A percentile compares a stretch with the other conserved stretches of the same genome.
Evolutionary conservation across 2,888 invertebrate genomes (phyloP).

Genomic region (Drosophila putrida): DNA sequence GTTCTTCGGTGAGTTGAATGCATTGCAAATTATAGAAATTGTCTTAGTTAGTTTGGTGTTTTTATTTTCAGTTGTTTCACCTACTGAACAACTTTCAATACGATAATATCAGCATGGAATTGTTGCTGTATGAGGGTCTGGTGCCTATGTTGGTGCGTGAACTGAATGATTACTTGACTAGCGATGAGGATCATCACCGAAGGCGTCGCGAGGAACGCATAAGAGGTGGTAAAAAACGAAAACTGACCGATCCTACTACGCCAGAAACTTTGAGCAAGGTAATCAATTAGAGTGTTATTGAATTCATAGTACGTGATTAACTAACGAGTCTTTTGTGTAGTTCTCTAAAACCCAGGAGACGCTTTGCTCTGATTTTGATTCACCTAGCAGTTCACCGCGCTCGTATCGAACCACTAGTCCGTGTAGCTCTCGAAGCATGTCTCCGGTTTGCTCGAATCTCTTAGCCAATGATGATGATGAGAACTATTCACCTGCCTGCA

Average conservation of each 20-base stretch:
- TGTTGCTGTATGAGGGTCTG: conserved; percentile 87
- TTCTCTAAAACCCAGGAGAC: conserved; percentile 79
- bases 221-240: conserved; percentile 80
- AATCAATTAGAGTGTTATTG: not conserved
- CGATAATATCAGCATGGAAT: conserved; percentile 86
- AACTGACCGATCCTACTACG: conserved; percentile 67
- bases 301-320: not conserved
- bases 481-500: conserved; percentile 85
- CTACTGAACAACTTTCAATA: conserved; percentile 86
- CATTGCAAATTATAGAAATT: not conserved
- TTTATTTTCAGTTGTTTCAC: conserved; percentile 73
- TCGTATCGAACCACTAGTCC: conserved; percentile 83
- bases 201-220: conserved; percentile 82
- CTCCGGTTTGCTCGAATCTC: conserved; percentile 77
- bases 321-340: conserved; percentile 29
- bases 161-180: conserved; percentile 83
- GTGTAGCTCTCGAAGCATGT: conserved; percentile 84
- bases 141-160: conserved; percentile 86
- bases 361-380: conserved; percentile 77
- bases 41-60: not conserved
- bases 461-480: conserved; percentile 75
- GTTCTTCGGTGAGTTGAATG: conserved; percentile 73
- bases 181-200: conserved; percentile 83
- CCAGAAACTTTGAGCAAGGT: conserved; percentile 77
- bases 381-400: conserved; percentile 83